These are phyloP conservation scores for Mimachlamys varia DNA, from an alignment of 2,888 invertebrate genomes.

Conservation along the genomic window DNA sequence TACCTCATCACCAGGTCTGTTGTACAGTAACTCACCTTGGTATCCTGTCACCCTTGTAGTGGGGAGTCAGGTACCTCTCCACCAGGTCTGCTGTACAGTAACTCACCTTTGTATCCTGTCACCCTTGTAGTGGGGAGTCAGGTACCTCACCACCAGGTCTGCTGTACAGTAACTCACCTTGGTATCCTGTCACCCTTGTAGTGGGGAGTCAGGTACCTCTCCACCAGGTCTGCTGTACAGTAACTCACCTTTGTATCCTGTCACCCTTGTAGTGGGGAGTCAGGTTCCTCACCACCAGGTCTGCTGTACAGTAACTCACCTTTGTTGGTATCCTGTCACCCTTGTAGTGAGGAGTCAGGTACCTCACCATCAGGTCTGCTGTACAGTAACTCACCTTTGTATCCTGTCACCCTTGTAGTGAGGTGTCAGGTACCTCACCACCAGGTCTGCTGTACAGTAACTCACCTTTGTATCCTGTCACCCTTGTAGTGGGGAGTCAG, in stretches of 20 bases:
- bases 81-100: conserved; percentile 85
- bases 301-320: conserved; percentile 83
- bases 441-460: conserved; percentile 84
- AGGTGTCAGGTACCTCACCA: conserved; percentile 89
- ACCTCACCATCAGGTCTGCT: conserved; percentile 87
- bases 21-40: conserved; percentile 82
- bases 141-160: conserved; percentile 87
- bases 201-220: conserved; percentile 88
- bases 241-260: conserved; percentile 85
- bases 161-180: conserved; percentile 83
- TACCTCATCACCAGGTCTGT: conserved; percentile 88
- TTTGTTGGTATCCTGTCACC: conserved; percentile 87
- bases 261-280: conserved; percentile 89
- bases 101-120: conserved; percentile 86
- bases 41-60: conserved; percentile 87
- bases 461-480: conserved; percentile 86
- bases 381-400: conserved; percentile 83
- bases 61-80: conserved; percentile 88
- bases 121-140: conserved; percentile 89
- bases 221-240: conserved; percentile 86
- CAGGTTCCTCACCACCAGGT: conserved; percentile 87
- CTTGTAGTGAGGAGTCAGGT: conserved; percentile 89
- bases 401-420: conserved; percentile 88
- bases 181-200: conserved; percentile 87
- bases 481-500: conserved; percentile 89